These are phyloP conservation scores for Lethocerus indicus DNA, from an alignment of 1,140 invertebrate species.

Conservation along the genomic window DNA sequence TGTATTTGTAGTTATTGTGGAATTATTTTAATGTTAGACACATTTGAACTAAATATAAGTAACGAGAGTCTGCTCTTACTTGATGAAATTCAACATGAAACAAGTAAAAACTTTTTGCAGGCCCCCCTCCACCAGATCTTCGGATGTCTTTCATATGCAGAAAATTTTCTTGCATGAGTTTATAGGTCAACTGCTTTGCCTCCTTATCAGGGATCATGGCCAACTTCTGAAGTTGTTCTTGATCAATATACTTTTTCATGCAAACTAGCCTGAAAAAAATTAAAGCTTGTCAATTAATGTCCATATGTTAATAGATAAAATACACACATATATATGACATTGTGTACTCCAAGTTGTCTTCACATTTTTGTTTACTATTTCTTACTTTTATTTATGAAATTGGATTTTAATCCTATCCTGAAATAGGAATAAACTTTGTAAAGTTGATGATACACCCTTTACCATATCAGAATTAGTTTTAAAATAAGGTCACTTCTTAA, in stretches of 20 bases:
- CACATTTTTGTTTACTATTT: no score
- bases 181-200: constrained; percentile 66
- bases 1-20: no score
- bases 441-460: no score
- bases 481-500: no score
- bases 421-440: no score
- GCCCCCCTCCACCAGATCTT: constrained; percentile 33
- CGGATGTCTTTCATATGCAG: constrained; percentile 51
- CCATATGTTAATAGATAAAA: not conserved
- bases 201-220: constrained; percentile 82
- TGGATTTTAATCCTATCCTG: no score
- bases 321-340: not conserved
- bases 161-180: constrained; percentile 65
- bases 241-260: constrained; percentile 61
- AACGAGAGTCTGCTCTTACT: constrained; percentile 16
- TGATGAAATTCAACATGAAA: constrained; percentile 48
- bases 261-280: constrained; percentile 44
- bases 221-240: constrained; percentile 71
- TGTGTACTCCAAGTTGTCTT: not conserved
- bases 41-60: not conserved
- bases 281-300: not conserved
- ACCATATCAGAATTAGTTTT: no score
- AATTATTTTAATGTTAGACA: no score
- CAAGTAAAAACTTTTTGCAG: constrained; percentile 51
- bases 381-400: no score